Evolutionary conservation across 1,140 invertebrate species (phyloP).

Genomic region (Mamestra configurata): DNA sequence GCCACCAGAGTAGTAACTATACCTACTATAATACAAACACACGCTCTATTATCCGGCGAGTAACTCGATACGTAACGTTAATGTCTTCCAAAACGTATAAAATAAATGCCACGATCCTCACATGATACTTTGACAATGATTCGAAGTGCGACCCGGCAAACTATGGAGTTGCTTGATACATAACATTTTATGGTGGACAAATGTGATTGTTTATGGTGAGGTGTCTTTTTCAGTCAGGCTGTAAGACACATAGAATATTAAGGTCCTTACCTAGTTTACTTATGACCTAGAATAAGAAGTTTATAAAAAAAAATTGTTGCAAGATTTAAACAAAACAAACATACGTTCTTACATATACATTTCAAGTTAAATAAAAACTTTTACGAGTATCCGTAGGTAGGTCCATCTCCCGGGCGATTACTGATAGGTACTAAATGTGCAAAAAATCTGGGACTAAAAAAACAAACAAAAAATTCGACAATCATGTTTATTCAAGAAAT

Average conservation of each 20-base stretch:
- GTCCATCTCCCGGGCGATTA: no score
- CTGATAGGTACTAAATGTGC: neutral
- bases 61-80: slow-evolving; percentile 37
- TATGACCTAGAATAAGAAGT: no score
- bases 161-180: neutral
- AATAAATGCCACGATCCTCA: slow-evolving; percentile 23
- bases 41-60: slow-evolving; percentile 30
- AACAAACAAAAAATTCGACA: neutral
- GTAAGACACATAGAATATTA: no score
- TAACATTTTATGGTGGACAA: neutral
- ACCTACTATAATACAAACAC: slow-evolving; percentile 5
- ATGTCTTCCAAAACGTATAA: slow-evolving; percentile 37
- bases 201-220: no score
- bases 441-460: neutral
- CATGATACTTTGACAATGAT: slow-evolving; percentile 39
- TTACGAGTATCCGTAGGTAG: no score
- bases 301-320: no score
- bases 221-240: no score
- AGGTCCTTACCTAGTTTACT: no score
- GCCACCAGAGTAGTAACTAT: slow-evolving; percentile 17
- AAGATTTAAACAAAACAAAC: no score
- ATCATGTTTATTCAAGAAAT: neutral
- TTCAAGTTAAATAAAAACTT: no score
- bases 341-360: no score
- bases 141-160: slow-evolving; percentile 4